These are phyloP conservation scores for Papilio polytes DNA, from an alignment of 1,140 invertebrate genomes.

Conservation along the genomic window DNA sequence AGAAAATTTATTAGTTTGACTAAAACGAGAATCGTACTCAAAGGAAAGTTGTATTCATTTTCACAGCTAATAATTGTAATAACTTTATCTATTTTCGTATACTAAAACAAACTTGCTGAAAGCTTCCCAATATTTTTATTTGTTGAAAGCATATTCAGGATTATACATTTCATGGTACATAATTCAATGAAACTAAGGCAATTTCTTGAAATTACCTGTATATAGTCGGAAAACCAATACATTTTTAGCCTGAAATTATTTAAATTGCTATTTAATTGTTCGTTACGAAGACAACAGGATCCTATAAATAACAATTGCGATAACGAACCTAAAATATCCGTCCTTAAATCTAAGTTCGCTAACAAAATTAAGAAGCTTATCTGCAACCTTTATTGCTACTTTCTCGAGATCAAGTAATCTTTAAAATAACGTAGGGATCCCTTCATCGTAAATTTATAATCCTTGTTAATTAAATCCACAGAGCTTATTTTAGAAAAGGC, in stretches of 20 bases:
- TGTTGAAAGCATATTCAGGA: no score
- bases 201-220: no score
- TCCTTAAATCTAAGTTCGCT: not conserved
- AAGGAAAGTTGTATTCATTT: not conserved
- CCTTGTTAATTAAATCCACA: slow-evolving; percentile 9
- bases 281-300: not conserved
- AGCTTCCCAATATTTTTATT: no score
- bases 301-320: not conserved
- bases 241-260: no score
- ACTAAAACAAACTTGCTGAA: not conserved
- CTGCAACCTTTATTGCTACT: not conserved
- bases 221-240: no score
- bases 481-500: not conserved
- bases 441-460: not conserved
- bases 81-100: not conserved
- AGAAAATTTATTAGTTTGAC: not conserved
- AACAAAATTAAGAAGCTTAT: slow-evolving; percentile 7
- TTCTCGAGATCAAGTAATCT: not conserved
- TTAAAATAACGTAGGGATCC: slow-evolving; percentile 6
- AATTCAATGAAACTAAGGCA: no score
- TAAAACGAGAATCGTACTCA: not conserved
- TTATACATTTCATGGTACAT: no score
- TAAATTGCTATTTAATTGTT: no score
- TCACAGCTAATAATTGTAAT: not conserved
- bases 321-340: not conserved